phyloP scores from a whole-genome alignment of 2,888 invertebrate genomes.

The Hartigia nigra region DNA sequence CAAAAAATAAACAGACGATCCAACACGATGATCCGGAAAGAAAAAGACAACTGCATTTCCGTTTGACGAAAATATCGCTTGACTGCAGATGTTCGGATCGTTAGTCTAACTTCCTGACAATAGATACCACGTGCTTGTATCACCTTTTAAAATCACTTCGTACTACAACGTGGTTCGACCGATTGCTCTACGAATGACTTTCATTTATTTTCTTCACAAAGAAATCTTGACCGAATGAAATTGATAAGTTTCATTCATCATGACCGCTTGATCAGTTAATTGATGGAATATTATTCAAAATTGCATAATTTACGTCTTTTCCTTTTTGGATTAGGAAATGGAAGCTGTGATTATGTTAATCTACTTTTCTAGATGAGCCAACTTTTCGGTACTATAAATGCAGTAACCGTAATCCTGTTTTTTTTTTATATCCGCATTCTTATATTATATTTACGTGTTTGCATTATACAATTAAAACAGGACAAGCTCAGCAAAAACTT shows the following conservation, averaged over 20 bases:
- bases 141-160: neutral
- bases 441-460: neutral
- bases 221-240: neutral
- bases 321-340: neutral
- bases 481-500: neutral
- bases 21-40: neutral
- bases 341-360: neutral
- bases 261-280: neutral
- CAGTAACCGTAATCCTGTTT: too few species aligned
- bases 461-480: neutral
- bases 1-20: conserved; percentile 1
- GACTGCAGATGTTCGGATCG: neutral
- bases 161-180: neutral
- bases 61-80: conserved; percentile 3
- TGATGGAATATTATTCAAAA: neutral
- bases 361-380: neutral
- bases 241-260: neutral
- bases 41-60: neutral
- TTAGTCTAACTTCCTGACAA: neutral
- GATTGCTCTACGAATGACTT: neutral
- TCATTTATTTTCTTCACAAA: neutral
- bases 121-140: neutral
- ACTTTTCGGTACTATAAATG: too few species aligned
- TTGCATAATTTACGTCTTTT: neutral
- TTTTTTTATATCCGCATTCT: too few species aligned